Evolutionary conservation across 2,113 vertebrate genomes (phyloP), one percentile per base, ranked within the genome.

Genomic region (Orycteropus afer): DNA sequence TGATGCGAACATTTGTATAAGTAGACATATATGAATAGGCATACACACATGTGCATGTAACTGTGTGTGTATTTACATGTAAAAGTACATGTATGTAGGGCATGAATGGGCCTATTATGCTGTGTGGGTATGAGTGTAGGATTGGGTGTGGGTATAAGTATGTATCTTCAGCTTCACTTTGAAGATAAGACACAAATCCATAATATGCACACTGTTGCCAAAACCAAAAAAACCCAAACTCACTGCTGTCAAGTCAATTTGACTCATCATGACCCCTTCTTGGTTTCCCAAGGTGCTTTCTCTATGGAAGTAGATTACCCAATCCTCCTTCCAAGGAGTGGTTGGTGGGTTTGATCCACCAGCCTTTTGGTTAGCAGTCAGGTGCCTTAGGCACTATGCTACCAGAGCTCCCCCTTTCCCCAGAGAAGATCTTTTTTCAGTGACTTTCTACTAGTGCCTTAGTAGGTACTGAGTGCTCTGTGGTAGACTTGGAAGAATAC

Each of bases 201-300:
- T n/a, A 40, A 37, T 2, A 86, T 1, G 0, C 1, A 81, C 27
- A n/a, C 0, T n/a, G n/a, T n/a, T n/a, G n/a, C n/a, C n/a, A n/a
- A n/a, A n/a, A n/a, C n/a, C n/a, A n/a, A n/a, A n/a, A n/a, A n/a
- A n/a, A n/a, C n/a, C n/a, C n/a, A n/a, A n/a, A n/a, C n/a, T n/a
- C n/a, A n/a, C n/a, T n/a, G n/a, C n/a, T n/a, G n/a, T n/a, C n/a
- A n/a, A n/a, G n/a, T n/a, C n/a, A n/a, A n/a, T n/a, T n/a, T n/a
- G n/a, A n/a, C n/a, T n/a, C n/a, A n/a, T n/a, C n/a, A n/a, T n/a
- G n/a, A n/a, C n/a, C n/a, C n/a, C n/a, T n/a, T n/a, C n/a, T n/a
- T n/a, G n/a, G n/a, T n/a, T n/a, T n/a, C n/a, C n/a, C n/a, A n/a
- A n/a, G n/a, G n/a, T n/a, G n/a, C n/a, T n/a, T n/a, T n/a, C n/a